These are phyloP conservation scores for Scaptomyza pallida DNA, from an alignment of 1,140 invertebrate species.

Conservation along the genomic window DNA sequence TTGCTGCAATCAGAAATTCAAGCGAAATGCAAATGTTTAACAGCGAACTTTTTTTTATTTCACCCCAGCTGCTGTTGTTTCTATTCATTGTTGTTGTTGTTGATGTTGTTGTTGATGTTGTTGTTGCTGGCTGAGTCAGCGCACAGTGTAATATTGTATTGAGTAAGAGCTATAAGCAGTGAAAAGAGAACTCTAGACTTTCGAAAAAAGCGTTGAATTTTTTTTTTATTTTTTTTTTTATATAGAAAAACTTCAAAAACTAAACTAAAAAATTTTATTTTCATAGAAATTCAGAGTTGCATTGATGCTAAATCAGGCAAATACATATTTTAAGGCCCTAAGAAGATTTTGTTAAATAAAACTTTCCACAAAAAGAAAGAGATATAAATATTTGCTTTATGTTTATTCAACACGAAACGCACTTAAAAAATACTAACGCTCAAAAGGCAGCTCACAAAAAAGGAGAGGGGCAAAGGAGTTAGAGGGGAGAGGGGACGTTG, in stretches of 20 bases:
- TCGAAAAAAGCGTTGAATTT: not conserved
- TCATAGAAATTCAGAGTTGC: not conserved
- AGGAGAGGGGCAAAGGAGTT: too few species aligned
- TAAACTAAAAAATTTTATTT: not conserved
- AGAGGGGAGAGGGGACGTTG: too few species aligned
- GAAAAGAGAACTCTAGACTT: slow-evolving; percentile 4
- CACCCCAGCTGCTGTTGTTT: slow-evolving; percentile 27
- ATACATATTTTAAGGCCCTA: too few species aligned
- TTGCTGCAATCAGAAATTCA: slow-evolving; percentile 77
- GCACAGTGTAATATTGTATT: slow-evolving; percentile 40
- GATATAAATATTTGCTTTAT: too few species aligned
- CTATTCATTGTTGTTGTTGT: slow-evolving; percentile 42
- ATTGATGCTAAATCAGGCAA: too few species aligned
- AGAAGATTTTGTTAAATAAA: too few species aligned
- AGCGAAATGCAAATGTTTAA: slow-evolving; percentile 81
- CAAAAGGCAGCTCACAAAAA: too few species aligned
- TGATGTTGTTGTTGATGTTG: slow-evolving; percentile 7
- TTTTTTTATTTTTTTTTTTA: too few species aligned
- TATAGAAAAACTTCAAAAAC: not conserved
- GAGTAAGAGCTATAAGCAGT: slow-evolving; percentile 44
- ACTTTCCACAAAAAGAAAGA: too few species aligned
- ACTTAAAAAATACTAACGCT: too few species aligned
- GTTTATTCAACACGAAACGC: too few species aligned
- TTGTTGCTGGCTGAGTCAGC: slow-evolving; percentile 57
- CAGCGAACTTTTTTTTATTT: slow-evolving; percentile 75